Conservation (phyloP, 2,888 invertebrate genomes). For the Metalampra italica region DNA sequence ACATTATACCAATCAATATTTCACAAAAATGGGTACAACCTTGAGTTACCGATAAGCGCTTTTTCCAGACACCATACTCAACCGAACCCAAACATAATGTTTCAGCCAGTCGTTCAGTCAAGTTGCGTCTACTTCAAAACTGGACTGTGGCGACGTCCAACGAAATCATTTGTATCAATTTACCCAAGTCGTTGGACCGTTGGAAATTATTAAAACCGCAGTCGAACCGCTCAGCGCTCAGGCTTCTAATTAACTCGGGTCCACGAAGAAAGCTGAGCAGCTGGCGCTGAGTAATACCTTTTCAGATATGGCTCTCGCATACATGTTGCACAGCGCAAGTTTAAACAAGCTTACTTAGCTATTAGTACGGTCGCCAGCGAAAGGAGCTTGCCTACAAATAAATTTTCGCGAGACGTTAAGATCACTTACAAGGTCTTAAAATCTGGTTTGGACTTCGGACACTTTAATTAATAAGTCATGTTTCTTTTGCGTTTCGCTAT, state of each 20-base stretch:
- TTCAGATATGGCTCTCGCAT: slow-evolving; percentile 36
- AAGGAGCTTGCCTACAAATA: too few species aligned
- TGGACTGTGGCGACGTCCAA: slow-evolving; percentile 1
- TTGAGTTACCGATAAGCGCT: too few species aligned
- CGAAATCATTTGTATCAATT: slow-evolving; percentile 57
- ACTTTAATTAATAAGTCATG: too few species aligned
- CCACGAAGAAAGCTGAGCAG: slow-evolving; percentile 45
- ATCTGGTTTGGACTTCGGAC: too few species aligned
- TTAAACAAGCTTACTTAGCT: slow-evolving; percentile 2
- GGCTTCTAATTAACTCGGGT: slow-evolving; percentile 66
- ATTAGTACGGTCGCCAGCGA: too few species aligned
- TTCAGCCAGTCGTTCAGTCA: background rate
- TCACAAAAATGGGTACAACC: too few species aligned
- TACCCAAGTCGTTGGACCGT: slow-evolving; percentile 39
- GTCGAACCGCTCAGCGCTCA: slow-evolving; percentile 37
- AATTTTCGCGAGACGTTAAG: too few species aligned
- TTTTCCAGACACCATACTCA: background rate
- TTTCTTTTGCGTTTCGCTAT: too few species aligned
- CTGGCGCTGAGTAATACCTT: slow-evolving; percentile 48
- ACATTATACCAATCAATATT: too few species aligned
- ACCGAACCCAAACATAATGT: background rate
- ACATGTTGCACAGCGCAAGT: slow-evolving; percentile 7
- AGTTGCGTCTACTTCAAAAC: slow-evolving; percentile 3
- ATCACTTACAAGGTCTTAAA: too few species aligned
- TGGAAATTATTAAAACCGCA: slow-evolving; percentile 66